Percentiles rank a stretch among this genome's conserved stretches.
Evolutionary conservation across 2,113 vertebrate genomes (phyloP).

Genomic region (Syrrhaptes paradoxus): DNA sequence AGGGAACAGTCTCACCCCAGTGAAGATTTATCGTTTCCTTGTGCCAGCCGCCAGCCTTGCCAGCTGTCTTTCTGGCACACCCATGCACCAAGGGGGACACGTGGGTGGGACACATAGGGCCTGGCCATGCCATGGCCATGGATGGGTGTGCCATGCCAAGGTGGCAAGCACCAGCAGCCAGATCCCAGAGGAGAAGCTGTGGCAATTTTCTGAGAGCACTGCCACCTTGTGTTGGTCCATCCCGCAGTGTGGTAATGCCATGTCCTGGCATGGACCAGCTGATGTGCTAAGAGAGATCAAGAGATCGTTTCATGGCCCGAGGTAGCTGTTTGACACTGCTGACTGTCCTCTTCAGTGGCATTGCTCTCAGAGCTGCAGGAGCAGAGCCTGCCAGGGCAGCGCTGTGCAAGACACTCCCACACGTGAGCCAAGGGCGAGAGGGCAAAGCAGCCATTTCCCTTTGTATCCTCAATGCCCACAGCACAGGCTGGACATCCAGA

Average conservation of each 20-base stretch:
- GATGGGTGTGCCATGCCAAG: background rate
- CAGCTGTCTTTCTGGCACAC: too few relatives aligned
- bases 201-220: background rate
- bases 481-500: background rate
- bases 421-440: accelerated
- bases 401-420: accelerated
- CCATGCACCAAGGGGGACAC: background rate
- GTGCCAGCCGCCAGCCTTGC: background rate
- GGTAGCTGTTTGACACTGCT: background rate
- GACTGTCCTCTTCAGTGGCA: background rate
- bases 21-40: accelerated
- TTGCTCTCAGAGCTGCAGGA: background rate
- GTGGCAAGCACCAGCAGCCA: background rate
- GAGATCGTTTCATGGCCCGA: accelerated
- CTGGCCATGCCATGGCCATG: background rate
- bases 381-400: background rate
- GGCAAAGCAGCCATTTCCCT: background rate
- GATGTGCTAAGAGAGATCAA: accelerated
- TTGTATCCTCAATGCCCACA: background rate
- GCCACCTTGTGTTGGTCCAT: conserved; percentile 33
- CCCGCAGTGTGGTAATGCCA: accelerated
- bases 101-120: accelerated
- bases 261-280: accelerated
- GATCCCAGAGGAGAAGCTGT: background rate
- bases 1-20: background rate